Percentiles rank a stretch among this genome's conserved stretches.
Conservation (phyloP, 1,140 invertebrate species). For the Bradynema listronoti region DNA sequence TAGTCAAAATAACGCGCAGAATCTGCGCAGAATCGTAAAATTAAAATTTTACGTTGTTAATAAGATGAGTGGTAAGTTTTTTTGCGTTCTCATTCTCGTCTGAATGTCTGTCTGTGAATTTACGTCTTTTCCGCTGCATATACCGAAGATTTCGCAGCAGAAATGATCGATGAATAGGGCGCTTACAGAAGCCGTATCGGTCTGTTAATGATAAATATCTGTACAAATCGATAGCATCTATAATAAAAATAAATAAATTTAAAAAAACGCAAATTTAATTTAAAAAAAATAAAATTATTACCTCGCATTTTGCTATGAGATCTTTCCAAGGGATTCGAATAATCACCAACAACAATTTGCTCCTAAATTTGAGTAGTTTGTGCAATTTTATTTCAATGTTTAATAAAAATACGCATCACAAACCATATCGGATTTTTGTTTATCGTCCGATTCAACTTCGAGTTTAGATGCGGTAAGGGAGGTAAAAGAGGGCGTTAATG, state of each 20-base stretch:
- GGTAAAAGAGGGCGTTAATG: too few relatives aligned
- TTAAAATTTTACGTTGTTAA: too few relatives aligned
- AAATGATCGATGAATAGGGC: slow-evolving; percentile 1
- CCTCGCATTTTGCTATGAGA: slow-evolving; percentile 7
- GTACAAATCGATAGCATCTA: slow-evolving; percentile 11
- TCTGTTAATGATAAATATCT: slow-evolving; percentile 6
- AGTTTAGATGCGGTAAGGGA: too few relatives aligned
- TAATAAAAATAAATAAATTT: neutral
- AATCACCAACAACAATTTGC: slow-evolving; percentile 12
- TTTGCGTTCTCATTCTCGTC: neutral
- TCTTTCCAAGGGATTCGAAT: slow-evolving; percentile 8
- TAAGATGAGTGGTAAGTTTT: neutral
- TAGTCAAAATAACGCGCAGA: too few relatives aligned
- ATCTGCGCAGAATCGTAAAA: too few relatives aligned
- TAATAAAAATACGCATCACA: too few relatives aligned
- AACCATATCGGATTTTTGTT: too few relatives aligned
- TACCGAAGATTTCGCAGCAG: neutral
- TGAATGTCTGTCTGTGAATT: neutral
- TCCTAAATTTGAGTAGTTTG: slow-evolving; percentile 3
- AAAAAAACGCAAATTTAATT: neutral
- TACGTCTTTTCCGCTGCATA: neutral
- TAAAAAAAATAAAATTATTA: slow-evolving; percentile 5
- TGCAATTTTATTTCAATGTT: too few relatives aligned
- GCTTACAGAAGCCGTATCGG: slow-evolving; percentile 4
- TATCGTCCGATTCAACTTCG: too few relatives aligned